A percentile compares a stretch with the other conserved stretches of the same genome.
Evolutionary conservation across 2,888 invertebrate species (phyloP).

Genomic region (Coelopa pilipes): DNA sequence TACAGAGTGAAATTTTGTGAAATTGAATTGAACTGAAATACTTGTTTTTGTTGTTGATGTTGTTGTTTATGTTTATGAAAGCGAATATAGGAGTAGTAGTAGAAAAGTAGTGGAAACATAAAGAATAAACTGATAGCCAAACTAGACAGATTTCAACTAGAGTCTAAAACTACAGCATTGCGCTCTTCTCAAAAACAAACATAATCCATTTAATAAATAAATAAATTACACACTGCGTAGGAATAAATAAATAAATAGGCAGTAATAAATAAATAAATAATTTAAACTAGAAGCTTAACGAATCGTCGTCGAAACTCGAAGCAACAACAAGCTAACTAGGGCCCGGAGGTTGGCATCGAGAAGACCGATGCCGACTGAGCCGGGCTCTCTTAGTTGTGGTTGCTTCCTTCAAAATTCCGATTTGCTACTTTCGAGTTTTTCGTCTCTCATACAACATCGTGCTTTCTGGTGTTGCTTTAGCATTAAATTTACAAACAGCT

Average conservation of each 20-base stretch:
- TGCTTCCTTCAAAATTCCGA: neutral
- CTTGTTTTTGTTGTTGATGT: neutral
- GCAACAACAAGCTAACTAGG: constrained; percentile 16
- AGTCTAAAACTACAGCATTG: constrained; percentile 18
- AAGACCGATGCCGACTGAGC: neutral
- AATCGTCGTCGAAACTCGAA: constrained; percentile 4
- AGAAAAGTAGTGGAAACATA: constrained; percentile 21
- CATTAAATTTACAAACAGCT: constrained; percentile 23
- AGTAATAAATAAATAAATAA: constrained; percentile 35
- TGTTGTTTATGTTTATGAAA: neutral
- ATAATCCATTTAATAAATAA: constrained; percentile 40
- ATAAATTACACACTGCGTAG: constrained; percentile 19
- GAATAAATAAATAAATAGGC: constrained; percentile 56
- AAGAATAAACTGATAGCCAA: constrained; percentile 30
- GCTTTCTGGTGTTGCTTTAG: neutral
- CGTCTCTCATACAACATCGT: neutral
- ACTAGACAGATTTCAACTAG: constrained; percentile 41
- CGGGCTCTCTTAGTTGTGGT: constrained; percentile 26
- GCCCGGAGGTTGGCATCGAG: neutral
- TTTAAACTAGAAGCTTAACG: constrained; percentile 41
- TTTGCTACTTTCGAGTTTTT: neutral
- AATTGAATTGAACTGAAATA: too few species aligned
- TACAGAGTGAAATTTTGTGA: constrained; percentile 3
- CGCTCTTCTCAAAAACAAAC: neutral
- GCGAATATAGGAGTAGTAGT: constrained; percentile 18